Base-by-base conservation (phyloP, 2,888 invertebrate species). In the Artemia sinica region DNA sequence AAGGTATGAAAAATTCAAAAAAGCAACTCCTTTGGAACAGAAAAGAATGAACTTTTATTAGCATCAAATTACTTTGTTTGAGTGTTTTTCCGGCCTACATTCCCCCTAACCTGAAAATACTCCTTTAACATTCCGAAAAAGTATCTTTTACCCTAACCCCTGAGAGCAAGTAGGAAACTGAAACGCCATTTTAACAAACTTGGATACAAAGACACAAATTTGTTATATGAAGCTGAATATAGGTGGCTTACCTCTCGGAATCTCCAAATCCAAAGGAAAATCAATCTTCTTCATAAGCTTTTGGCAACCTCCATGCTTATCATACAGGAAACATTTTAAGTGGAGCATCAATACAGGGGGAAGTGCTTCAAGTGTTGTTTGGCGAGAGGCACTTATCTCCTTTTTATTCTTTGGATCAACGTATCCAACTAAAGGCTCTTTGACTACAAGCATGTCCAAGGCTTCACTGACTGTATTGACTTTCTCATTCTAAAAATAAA, bases 271-370 rank as follows among this genome's bases (percentile, higher is more conserved):
- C 68, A 92, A 83, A 0, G 89, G 88, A 78, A 91, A 94, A 75
- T 92, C 91, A 14, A 96, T 84, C 71, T 86, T 87, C 80, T 95
- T 96, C 72, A 91, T 82, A 70, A 95, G 88, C 80, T 96, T 96
- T 69, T 91, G 89, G 77, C 90, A 89, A 18, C 91, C 91, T 72
- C 92, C 89, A 75, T 88, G 86, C 74, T 91, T 88, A 77, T 94
- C 90, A 72, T 80, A 82, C 3, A 80, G 78, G 80, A 96, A 95
- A 80, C 92, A 90, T 79, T 96, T 96, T 70, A 96, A 83, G 78
- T 96, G 95, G 73, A 96, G 80, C 74, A 96, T 84, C 66, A 96
- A 81, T 2, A 94, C 88, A 8, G 89, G 85, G 0, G 95, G 96
- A 71, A 95, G 79, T 76, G 91, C 88, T 75, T 95, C 95, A 41